A percentile compares a stretch with the other conserved stretches of the same genome.
phyloP scores from a whole-genome alignment of 2,888 invertebrate genomes.

The Plebejus anna region DNA sequence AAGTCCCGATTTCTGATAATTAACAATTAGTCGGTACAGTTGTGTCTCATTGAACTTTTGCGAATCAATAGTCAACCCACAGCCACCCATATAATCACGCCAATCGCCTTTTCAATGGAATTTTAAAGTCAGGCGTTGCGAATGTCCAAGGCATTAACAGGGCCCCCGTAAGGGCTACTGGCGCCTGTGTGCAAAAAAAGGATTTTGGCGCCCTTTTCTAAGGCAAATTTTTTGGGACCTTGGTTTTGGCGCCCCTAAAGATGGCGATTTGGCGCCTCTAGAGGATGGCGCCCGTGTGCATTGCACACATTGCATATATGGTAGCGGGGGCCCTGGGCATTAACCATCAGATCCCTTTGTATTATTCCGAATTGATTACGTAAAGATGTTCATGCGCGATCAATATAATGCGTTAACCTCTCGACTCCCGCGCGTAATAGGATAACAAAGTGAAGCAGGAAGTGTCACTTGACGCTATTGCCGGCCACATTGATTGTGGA shows the following conservation, averaged over 20 bases:
- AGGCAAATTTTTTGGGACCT: too few species aligned
- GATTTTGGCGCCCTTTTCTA: too few species aligned
- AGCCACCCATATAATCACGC: too few species aligned
- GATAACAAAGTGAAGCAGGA: slow-evolving; percentile 26
- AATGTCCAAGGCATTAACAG: not conserved
- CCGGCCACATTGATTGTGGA: not conserved
- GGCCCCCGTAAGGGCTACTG: too few species aligned
- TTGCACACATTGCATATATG: too few species aligned
- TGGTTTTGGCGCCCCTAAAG: too few species aligned
- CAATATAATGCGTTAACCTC: slow-evolving; percentile 21
- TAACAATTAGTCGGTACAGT: too few species aligned
- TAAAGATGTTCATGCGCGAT: slow-evolving; percentile 1
- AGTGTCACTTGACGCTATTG: slow-evolving; percentile 19
- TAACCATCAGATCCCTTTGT: not conserved
- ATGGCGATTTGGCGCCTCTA: too few species aligned
- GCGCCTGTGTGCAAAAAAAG: too few species aligned
- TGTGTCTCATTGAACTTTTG: too few species aligned
- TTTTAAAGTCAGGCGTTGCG: not conserved
- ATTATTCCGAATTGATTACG: not conserved
- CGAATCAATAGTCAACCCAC: not conserved
- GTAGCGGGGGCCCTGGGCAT: not conserved
- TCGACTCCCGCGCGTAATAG: slow-evolving; percentile 1
- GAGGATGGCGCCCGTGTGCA: too few species aligned
- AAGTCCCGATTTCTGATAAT: too few species aligned
- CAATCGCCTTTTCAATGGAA: not conserved